Evolutionary conservation across 2,797 vertebrate genomes (phyloP).

Genomic region (Amblyraja radiata): DNA sequence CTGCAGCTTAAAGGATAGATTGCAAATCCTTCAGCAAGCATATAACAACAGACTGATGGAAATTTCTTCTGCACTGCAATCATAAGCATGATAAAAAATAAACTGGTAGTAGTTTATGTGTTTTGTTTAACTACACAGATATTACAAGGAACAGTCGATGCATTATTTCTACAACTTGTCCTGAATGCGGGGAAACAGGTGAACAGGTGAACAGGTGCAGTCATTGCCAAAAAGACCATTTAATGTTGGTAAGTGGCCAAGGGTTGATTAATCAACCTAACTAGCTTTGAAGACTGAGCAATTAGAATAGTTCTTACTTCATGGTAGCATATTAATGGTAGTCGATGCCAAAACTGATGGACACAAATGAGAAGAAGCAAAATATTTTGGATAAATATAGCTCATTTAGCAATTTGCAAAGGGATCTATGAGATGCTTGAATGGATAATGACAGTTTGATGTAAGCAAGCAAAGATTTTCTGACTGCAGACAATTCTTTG

Average conservation of each 20-base stretch:
- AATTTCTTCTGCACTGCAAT: slow-evolving; percentile 13
- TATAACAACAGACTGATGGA: slow-evolving; percentile 27
- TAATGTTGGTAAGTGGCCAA: neutral
- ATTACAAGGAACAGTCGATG: neutral
- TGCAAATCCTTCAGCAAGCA: slow-evolving; percentile 10
- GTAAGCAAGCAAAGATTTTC: neutral
- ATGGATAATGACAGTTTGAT: neutral
- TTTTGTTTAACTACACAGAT: slow-evolving; percentile 12
- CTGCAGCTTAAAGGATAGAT: slow-evolving; percentile 35
- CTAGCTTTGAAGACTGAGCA: neutral
- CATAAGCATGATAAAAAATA: neutral
- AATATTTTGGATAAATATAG: neutral
- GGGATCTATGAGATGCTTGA: neutral
- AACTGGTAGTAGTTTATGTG: neutral
- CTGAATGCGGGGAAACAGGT: neutral
- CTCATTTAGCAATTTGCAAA: neutral
- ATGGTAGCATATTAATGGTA: neutral
- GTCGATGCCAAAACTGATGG: neutral
- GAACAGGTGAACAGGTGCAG: neutral
- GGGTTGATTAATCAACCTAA: neutral
- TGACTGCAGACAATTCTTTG: neutral
- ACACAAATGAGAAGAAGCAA: neutral
- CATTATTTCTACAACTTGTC: neutral
- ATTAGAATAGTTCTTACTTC: neutral
- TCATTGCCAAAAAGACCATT: neutral